These are phyloP conservation scores for Lophotis ruficrista DNA, from an alignment of 2,113 vertebrate species.

Conservation along the genomic window DNA sequence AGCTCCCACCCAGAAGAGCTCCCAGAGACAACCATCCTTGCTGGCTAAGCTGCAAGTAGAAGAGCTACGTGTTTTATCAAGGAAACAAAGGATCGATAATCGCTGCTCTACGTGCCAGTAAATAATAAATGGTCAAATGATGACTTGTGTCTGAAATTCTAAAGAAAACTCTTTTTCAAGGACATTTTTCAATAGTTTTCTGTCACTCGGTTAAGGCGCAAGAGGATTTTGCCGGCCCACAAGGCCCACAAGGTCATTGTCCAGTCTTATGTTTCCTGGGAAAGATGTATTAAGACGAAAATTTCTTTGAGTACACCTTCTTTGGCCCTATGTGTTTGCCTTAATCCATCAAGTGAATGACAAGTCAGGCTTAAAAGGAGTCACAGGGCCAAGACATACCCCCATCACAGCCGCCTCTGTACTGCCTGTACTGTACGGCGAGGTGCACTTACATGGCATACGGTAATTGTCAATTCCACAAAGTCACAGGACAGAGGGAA, in stretches of 20 bases:
- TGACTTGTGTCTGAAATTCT: neutral
- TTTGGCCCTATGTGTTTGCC: neutral
- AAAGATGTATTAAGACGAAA: neutral
- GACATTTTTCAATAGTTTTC: neutral
- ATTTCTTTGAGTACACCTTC: neutral
- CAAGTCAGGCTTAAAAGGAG: too few species aligned
- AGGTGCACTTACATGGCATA: neutral
- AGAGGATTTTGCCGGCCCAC: neutral
- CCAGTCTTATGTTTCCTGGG: too few species aligned
- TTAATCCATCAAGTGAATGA: too few species aligned
- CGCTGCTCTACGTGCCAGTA: neutral
- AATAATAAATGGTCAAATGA: neutral
- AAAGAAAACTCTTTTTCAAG: neutral
- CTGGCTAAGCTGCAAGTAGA: neutral
- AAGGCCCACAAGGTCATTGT: neutral
- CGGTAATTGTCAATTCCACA: neutral
- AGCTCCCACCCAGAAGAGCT: neutral
- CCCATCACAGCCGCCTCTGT: neutral
- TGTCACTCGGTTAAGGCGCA: neutral
- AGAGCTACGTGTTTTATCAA: neutral
- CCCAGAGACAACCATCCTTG: neutral
- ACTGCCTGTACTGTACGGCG: fast-evolving
- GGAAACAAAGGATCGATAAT: fast-evolving
- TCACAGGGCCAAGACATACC: neutral
- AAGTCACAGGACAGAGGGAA: neutral